Percentiles rank a stretch among this genome's conserved stretches.
Conservation (phyloP, 1,140 invertebrate species). For the Agraylea sexmaculata region DNA sequence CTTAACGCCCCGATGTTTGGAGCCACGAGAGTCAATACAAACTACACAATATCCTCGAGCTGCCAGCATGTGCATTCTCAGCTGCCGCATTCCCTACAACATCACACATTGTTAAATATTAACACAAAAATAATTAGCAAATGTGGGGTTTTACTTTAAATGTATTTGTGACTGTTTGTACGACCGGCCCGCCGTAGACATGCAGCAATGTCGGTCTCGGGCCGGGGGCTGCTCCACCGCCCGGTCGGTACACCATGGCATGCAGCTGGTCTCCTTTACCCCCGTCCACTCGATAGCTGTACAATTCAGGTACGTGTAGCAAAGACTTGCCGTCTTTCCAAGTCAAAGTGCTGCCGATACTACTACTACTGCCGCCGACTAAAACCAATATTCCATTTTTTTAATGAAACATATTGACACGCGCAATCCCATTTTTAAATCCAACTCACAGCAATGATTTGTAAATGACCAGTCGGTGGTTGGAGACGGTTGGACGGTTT, state of each 20-base stretch:
- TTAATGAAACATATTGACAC: slow-evolving; percentile 1
- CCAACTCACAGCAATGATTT: slow-evolving; percentile 3
- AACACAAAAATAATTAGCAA: slow-evolving; percentile 3
- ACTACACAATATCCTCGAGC: slow-evolving; percentile 95
- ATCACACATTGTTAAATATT: slow-evolving; percentile 3
- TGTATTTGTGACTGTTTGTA: slow-evolving; percentile 92
- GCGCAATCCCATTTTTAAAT: neutral
- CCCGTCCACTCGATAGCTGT: slow-evolving; percentile 55
- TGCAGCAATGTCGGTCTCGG: slow-evolving; percentile 92
- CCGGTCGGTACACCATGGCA: slow-evolving; percentile 87
- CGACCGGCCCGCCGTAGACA: slow-evolving; percentile 95
- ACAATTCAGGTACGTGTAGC: slow-evolving; percentile 18
- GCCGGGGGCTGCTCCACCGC: slow-evolving; percentile 57
- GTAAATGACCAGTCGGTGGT: slow-evolving; percentile 1
- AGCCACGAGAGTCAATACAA: slow-evolving; percentile 89
- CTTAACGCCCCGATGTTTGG: slow-evolving; percentile 77
- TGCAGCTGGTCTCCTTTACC: slow-evolving; percentile 66
- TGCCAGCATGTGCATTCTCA: slow-evolving; percentile 89
- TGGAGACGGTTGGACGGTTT: neutral
- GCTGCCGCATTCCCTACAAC: slow-evolving; percentile 69
- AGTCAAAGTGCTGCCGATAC: too few relatives aligned
- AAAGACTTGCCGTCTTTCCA: neutral
- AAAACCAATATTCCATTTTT: too few relatives aligned
- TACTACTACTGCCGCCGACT: too few relatives aligned
- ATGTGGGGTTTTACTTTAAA: slow-evolving; percentile 59